Percentiles rank a stretch among this genome's conserved stretches.
These are phyloP conservation scores for Alexandromys oeconomus DNA, from an alignment of 2,797 vertebrate species.

Conservation along the genomic window DNA sequence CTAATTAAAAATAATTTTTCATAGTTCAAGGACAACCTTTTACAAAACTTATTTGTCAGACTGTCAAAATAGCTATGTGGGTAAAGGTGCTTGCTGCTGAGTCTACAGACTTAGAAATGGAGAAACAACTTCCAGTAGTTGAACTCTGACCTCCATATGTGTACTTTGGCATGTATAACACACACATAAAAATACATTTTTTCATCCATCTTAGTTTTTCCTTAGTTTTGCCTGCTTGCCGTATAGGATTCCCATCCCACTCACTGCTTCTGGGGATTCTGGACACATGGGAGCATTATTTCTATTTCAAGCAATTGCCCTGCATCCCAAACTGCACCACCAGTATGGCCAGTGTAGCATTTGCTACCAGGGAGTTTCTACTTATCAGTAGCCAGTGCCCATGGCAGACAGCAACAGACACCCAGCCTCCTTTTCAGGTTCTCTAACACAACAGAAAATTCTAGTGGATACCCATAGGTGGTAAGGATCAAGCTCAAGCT, in stretches of 20 bases:
- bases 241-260: background rate
- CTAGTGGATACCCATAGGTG: background rate
- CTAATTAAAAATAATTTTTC: slow-evolving; percentile 16
- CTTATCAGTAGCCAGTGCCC: background rate
- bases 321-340: background rate
- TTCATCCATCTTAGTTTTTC: background rate
- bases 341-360: background rate
- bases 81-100: background rate
- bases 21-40: background rate
- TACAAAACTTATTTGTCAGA: background rate
- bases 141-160: no score
- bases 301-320: background rate
- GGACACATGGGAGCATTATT: background rate
- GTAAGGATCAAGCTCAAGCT: background rate
- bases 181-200: background rate
- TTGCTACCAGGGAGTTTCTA: background rate
- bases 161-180: no score
- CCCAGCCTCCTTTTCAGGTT: background rate
- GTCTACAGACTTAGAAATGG: background rate
- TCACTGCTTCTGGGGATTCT: background rate
- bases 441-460: background rate
- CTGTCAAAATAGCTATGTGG: background rate
- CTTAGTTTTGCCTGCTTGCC: background rate
- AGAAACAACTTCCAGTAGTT: background rate
- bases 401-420: background rate